Conservation (phyloP, 2,797 vertebrate species). For the Chelon auratus region DNA sequence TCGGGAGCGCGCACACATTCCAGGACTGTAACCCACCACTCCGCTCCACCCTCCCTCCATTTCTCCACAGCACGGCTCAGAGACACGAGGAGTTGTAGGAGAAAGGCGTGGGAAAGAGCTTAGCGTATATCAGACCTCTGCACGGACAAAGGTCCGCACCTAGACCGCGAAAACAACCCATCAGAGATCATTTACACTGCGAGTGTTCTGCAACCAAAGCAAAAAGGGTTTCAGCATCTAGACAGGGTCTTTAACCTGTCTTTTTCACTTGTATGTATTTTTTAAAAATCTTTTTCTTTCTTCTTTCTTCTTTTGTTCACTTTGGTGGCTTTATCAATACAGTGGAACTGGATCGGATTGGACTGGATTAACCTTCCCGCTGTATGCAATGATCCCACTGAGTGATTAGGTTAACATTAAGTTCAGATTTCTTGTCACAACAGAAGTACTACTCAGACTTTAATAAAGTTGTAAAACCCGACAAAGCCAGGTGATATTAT, state of each 20-base stretch:
- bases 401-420: conserved; percentile 20
- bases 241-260: too few species aligned
- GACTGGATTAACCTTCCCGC: background rate
- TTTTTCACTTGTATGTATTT: too few species aligned
- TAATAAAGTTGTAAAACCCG: conserved; percentile 3
- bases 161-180: conserved; percentile 26
- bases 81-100: conserved; percentile 35
- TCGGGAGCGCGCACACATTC: conserved; percentile 84
- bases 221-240: background rate
- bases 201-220: background rate
- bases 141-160: conserved; percentile 32
- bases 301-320: too few species aligned
- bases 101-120: conserved; percentile 77
- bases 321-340: too few species aligned
- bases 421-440: conserved; percentile 11
- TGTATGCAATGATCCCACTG: conserved; percentile 4
- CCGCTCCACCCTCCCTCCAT: conserved; percentile 45
- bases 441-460: background rate
- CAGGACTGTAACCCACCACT: conserved; percentile 75
- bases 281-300: too few species aligned
- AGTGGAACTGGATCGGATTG: too few species aligned
- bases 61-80: conserved; percentile 42
- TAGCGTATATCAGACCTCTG: conserved; percentile 16
- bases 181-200: background rate
- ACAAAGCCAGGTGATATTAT: conserved; percentile 9